Conservation (phyloP, 2,888 invertebrate genomes). For the Aphodius sticticus region DNA sequence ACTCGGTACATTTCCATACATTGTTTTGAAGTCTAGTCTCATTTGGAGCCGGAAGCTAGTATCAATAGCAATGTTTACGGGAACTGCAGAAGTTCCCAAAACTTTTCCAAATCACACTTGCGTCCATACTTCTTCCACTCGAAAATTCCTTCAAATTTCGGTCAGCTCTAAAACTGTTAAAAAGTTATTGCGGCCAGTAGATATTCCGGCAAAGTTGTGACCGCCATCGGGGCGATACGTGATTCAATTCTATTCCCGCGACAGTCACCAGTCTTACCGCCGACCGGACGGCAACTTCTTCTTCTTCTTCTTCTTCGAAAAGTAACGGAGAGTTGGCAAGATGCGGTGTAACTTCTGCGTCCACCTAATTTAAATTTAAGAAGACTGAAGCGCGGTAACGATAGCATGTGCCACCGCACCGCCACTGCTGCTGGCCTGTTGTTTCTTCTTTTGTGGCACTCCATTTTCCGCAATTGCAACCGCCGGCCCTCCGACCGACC, state of each 20-base stretch:
- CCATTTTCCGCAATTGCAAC: slow-evolving; percentile 19
- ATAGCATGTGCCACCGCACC: slow-evolving; percentile 31
- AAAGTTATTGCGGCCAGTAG: not conserved
- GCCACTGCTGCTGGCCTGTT: slow-evolving; percentile 43
- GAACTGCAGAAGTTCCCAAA: not conserved
- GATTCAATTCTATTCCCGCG: slow-evolving; percentile 15
- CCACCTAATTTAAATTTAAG: slow-evolving; percentile 52
- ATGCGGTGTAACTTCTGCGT: slow-evolving; percentile 32
- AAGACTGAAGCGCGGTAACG: slow-evolving; percentile 43
- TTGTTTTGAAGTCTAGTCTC: no score
- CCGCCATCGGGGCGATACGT: slow-evolving; percentile 20
- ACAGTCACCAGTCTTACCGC: not conserved
- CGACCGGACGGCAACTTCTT: not conserved
- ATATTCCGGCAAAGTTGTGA: not conserved
- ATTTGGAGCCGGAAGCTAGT: no score
- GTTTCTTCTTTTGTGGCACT: slow-evolving; percentile 5
- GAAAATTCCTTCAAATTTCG: not conserved
- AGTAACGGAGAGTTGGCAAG: not conserved
- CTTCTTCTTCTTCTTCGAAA: not conserved
- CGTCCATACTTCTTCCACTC: not conserved
- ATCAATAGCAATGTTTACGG: not conserved
- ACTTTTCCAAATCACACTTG: not conserved
- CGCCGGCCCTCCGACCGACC: not conserved
- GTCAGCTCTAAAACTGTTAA: slow-evolving; percentile 4
- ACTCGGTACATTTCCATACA: no score